phyloP scores from a whole-genome alignment of 2,113 vertebrate species.

The Parotia lawesii region DNA sequence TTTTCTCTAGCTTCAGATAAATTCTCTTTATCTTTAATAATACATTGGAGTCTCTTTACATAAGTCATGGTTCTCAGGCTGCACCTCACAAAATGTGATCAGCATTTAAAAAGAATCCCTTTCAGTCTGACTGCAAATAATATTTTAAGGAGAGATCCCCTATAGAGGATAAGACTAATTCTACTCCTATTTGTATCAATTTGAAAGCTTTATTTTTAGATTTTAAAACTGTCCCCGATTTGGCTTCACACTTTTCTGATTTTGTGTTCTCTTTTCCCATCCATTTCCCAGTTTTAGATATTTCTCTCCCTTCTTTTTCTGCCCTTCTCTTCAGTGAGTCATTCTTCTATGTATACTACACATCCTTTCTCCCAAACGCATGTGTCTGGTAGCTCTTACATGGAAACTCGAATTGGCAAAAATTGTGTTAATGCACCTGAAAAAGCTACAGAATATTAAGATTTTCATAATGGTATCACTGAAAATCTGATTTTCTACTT shows the following conservation, averaged over 20 bases:
- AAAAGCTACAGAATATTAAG: background rate
- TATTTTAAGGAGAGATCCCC: background rate
- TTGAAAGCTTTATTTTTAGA: background rate
- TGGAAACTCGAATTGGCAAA: background rate
- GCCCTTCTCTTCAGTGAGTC: background rate
- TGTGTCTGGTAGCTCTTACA: background rate
- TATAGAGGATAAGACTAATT: background rate
- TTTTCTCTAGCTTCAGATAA: background rate
- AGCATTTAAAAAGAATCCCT: background rate
- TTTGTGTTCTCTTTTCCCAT: background rate
- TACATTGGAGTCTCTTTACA: background rate
- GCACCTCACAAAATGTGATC: background rate
- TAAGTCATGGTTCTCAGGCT: background rate
- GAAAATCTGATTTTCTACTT: background rate
- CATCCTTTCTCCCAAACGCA: background rate
- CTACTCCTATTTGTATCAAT: background rate
- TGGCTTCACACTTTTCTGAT: background rate
- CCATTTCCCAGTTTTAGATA: background rate
- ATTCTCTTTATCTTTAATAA: background rate
- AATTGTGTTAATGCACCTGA: background rate
- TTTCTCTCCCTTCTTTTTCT: background rate
- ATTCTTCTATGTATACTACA: background rate
- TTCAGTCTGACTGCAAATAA: background rate
- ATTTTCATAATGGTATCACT: background rate
- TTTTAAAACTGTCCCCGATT: background rate